Evolutionary conservation across 92 coral and sea anemone genomes (phyloP), one percentile per base, ranked within the genome.

Genomic region (Montipora capitata): DNA sequence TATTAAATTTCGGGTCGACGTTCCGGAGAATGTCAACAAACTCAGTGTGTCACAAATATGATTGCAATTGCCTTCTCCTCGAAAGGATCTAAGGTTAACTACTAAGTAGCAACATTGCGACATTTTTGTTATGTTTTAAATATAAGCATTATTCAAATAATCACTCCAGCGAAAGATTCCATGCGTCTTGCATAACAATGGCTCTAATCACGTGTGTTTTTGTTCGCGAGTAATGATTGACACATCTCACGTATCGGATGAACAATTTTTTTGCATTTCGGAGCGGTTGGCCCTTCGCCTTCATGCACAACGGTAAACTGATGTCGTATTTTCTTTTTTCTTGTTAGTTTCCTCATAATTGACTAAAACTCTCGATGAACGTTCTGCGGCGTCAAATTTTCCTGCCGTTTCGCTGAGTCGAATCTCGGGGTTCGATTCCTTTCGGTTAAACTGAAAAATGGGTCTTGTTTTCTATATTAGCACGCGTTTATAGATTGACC

Each of bases 371-470:
- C 62, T 72, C 72, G 78, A 58, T 83, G 80, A 83, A 83, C 69
- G 71, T 41, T 43, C 7, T 40, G 9, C 71, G 49, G 72, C 59
- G 80, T 83, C 62, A 45, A 59, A 71, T 71, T 72, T 62, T 18
- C 79, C 42, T 83, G 59, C 71, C 87, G 87, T 83, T 73, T 73
- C 79, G 79, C 45, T 42, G 62, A 7, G 62, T 61, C 87, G 80
- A 59, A 70, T 73, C 40, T 58, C 66, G 59, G 61, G 44, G 51
- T 83, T 83, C 59, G 79, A 73, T 62, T 51, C 91, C 90, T 86
- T 93, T 93, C 93, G 83, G 74, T 85, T 84, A 91, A 93, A 93
- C 85, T 95, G 73, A 95, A 95, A 95, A 95, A 96, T 93, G 95
- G 92, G 93, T 87, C 86, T 94, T 85, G 81, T 91, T 85, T 90